Evolutionary conservation across 2,113 vertebrate species (phyloP).

Genomic region (Acrocephalus arundinaceus): DNA sequence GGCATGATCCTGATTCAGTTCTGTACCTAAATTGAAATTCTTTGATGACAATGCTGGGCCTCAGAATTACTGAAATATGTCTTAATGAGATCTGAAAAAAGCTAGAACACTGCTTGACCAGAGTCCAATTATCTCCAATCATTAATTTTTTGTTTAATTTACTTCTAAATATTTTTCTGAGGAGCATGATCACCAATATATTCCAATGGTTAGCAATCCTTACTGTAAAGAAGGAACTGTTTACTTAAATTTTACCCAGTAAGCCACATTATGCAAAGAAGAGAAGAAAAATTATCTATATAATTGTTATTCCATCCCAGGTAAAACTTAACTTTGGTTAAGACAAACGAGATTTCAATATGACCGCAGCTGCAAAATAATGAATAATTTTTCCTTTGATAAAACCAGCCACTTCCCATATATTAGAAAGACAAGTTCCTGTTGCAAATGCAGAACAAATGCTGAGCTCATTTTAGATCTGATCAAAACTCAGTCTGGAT

Average conservation of each 20-base stretch:
- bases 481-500: conserved; percentile 11
- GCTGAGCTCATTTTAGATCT: background rate
- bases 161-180: background rate
- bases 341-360: background rate
- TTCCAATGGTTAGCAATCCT: background rate
- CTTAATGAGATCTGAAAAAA: background rate
- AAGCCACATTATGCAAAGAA: background rate
- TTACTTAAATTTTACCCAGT: background rate
- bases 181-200: background rate
- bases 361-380: background rate
- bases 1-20: background rate
- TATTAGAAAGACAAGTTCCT: background rate
- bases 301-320: background rate
- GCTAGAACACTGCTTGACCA: background rate
- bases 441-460: background rate
- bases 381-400: background rate
- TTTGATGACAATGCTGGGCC: background rate
- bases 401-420: background rate
- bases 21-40: background rate
- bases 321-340: background rate
- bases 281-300: background rate
- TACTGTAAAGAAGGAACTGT: background rate
- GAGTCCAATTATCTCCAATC: background rate
- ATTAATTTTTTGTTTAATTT: background rate
- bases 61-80: background rate